These are phyloP conservation scores for Zaprionus tsacasi DNA, from an alignment of 1,140 invertebrate genomes.

Conservation along the genomic window DNA sequence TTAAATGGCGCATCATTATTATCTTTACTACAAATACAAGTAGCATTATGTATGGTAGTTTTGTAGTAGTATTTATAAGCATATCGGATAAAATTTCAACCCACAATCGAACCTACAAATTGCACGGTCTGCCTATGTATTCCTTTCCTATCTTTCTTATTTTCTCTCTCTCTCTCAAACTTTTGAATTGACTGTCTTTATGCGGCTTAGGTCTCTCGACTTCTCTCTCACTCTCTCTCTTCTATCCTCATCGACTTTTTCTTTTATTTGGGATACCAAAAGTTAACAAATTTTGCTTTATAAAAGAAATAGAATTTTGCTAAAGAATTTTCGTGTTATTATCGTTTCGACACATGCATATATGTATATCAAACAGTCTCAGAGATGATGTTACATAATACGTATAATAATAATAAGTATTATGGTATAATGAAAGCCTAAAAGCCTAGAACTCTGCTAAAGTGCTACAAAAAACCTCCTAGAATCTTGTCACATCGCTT, in stretches of 20 bases:
- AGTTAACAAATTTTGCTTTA: constrained; percentile 43
- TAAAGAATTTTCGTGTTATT: constrained; percentile 39
- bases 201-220: constrained; percentile 4
- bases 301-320: constrained; percentile 45
- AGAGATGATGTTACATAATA: constrained; percentile 36
- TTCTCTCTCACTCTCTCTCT: neutral
- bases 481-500: constrained; percentile 41
- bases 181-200: constrained; percentile 9
- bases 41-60: constrained; percentile 23
- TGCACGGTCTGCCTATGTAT: constrained; percentile 72
- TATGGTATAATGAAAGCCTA: constrained; percentile 34
- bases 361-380: constrained; percentile 48
- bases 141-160: neutral
- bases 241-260: constrained; percentile 11
- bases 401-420: neutral
- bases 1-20: constrained; percentile 80
- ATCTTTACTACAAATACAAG: constrained; percentile 60
- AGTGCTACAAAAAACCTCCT: constrained; percentile 50
- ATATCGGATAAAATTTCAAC: constrained; percentile 51
- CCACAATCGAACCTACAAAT: constrained; percentile 74
- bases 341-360: constrained; percentile 12
- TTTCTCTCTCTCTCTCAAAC: constrained; percentile 12
- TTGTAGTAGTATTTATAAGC: constrained; percentile 35
- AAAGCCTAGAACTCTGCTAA: constrained; percentile 48
- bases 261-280: constrained; percentile 24